Evolutionary conservation across 1,140 invertebrate species (phyloP), one percentile per base, ranked within the genome.

Genomic region (Campoletis sonorensis): DNA sequence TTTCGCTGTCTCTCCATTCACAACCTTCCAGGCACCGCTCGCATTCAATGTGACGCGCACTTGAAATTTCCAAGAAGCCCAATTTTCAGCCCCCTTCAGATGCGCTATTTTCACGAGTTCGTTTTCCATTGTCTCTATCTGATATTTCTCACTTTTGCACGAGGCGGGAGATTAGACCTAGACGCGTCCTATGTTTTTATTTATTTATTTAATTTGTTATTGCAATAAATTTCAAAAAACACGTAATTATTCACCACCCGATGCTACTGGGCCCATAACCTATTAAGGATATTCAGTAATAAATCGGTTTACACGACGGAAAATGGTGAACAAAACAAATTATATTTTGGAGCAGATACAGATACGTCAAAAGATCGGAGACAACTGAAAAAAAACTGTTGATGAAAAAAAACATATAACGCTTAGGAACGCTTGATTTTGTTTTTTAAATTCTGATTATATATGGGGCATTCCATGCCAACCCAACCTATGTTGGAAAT

Each of bases 21-120:
- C 82, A 21, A 78, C 45, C 15, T 77, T 71, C n/a, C 80, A 61
- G 4, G 80, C 21, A 18, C 81, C 81, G 30, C 68, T 77, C 1
- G 82, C 80, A 8, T 58, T 58, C 21, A 82, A 33, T 16, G 58
- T n/a, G 10, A 82, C 78, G 13, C 61, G 54, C 2, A 81, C 51
- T 70, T 84, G 76, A 78, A 85, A 85, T 72, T 85, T 85, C 81
- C 83, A 84, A 4, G 70, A 30, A 5, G 54, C 30, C 82, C 84
- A 85, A 33, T 85, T 80, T 33, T 81, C 79, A 3, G 75, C 49
- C 30, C 73, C 77, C 21, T 80, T 64, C 18, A 85, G 77, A 37
- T 85, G 79, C 37, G 58, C 49, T 16, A 85, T 79, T 70, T 70
- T 75, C 8, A 71, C 37, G 26, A 70, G 2, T 40, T 82, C 81